phyloP scores from a whole-genome alignment of 2,797 vertebrate species.

The Silurus aristotelis region DNA sequence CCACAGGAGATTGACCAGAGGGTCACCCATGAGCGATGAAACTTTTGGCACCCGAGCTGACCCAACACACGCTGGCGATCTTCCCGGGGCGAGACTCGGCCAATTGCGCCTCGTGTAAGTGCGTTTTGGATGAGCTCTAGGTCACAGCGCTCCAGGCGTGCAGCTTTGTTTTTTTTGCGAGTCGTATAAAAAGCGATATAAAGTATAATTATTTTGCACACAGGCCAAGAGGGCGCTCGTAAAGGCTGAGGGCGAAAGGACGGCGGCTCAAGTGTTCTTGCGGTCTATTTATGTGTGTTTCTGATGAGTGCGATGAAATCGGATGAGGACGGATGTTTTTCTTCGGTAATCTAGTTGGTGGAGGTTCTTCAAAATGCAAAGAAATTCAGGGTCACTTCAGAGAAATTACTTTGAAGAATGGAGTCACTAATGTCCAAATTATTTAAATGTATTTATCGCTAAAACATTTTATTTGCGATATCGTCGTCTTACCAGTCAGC shows the following conservation, averaged over 20 bases:
- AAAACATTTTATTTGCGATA: neutral
- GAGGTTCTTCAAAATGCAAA: neutral
- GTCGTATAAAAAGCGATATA: neutral
- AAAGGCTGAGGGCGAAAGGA: neutral
- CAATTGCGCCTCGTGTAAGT: constrained; percentile 14
- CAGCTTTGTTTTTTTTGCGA: neutral
- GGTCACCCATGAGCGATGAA: constrained; percentile 31
- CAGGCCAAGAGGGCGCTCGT: constrained; percentile 3
- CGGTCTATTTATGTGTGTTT: no score
- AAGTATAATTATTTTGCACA: constrained; percentile 12
- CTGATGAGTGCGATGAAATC: neutral
- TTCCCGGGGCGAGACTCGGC: constrained; percentile 19
- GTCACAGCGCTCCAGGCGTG: constrained; percentile 1
- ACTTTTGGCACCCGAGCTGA: constrained; percentile 4
- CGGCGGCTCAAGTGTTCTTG: neutral
- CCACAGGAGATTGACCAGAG: constrained; percentile 26
- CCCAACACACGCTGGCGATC: constrained; percentile 10
- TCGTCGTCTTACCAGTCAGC: no score
- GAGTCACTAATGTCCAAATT: neutral
- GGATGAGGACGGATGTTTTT: neutral
- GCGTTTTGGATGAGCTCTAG: constrained; percentile 15
- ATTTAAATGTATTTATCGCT: neutral
- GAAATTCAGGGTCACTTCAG: neutral
- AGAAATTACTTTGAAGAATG: neutral
- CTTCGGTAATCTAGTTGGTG: neutral